Evolutionary conservation across 2,113 vertebrate genomes (phyloP), one percentile per base, ranked within the genome.

Genomic region (Melanostigma gelatinosum): DNA sequence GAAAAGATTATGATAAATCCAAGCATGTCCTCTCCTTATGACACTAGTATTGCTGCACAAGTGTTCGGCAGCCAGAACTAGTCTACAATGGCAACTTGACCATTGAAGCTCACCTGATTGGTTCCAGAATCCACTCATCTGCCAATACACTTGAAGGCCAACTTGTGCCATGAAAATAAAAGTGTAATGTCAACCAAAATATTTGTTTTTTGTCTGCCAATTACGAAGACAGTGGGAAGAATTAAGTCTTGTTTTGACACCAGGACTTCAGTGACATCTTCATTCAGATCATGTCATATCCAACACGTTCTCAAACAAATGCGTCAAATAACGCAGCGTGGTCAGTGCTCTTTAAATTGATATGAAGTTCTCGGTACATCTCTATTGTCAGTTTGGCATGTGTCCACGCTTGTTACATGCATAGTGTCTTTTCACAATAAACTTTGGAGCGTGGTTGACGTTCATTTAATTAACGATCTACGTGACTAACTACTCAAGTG

Each of bases 1-100:
- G 48, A 55, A 75, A 75, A 38, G 58, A 69, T 77, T 58, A 83
- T 65, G 20, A 22, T 34, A 70, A 74, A 61, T 52, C 69, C 44
- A 83, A 69, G 32, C 48, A 63, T 70, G 38, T 62, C 0, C 16
- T 79, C 29, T 67, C 40, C 65, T 75, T 38, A 74, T 76, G 32
- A 65, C 4, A 24, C 46, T 60, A 65, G 16, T 61, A 18, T 44
- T n/a, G 7, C 27, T 55, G 27, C 55, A 44, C 20, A 36, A 57
- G 13, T 10, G 11, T 27, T 68, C 20, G 79, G 18, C 20, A 61
- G 72, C 52, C 22, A 77, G 46, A 52, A 29, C 24, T 50, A 50
- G 15, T 46, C 62, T 40, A 3, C 40, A n/a, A 15, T 20, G 13
- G 1, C 11, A 71, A 44, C 61, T 36, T 8, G 36, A 62, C 22